These are phyloP conservation scores for Lacerta agilis DNA, from an alignment of 2,797 vertebrate genomes.

Conservation along the genomic window DNA sequence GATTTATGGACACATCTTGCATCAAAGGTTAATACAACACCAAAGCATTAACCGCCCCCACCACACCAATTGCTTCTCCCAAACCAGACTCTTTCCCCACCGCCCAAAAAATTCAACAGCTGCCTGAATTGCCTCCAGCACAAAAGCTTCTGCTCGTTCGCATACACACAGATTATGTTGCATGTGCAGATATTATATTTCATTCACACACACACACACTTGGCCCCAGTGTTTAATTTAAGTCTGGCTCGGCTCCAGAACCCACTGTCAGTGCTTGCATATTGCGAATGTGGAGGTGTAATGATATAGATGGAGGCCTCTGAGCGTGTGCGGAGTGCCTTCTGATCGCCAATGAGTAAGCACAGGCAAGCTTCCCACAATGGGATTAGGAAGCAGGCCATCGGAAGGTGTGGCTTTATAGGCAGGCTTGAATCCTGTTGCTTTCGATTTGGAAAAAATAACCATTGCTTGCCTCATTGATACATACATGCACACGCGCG, in stretches of 20 bases:
- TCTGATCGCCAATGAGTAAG: not conserved
- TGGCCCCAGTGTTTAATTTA: not conserved
- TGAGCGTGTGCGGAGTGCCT: not conserved
- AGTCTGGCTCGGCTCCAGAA: not conserved
- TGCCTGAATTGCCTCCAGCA: constrained; percentile 33
- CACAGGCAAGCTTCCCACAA: not conserved
- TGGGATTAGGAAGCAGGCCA: not conserved
- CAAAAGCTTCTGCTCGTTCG: constrained; percentile 29
- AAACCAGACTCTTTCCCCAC: not conserved
- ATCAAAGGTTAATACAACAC: constrained; percentile 29
- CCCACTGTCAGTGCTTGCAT: not conserved
- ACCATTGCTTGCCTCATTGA: not conserved
- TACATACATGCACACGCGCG: not conserved
- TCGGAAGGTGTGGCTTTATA: no score
- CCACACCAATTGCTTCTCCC: not conserved
- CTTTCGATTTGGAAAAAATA: not conserved
- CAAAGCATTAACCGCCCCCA: not conserved
- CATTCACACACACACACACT: not conserved
- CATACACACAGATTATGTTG: not conserved
- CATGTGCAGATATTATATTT: not conserved
- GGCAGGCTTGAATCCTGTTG: not conserved
- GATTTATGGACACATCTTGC: constrained; percentile 18
- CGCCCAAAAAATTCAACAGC: constrained; percentile 6
- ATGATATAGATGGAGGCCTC: not conserved
- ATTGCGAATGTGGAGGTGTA: not conserved